A percentile compares a stretch with the other conserved stretches of the same genome.
These are phyloP conservation scores for Alethe castanea DNA, from an alignment of 2,113 vertebrate genomes.

Conservation along the genomic window DNA sequence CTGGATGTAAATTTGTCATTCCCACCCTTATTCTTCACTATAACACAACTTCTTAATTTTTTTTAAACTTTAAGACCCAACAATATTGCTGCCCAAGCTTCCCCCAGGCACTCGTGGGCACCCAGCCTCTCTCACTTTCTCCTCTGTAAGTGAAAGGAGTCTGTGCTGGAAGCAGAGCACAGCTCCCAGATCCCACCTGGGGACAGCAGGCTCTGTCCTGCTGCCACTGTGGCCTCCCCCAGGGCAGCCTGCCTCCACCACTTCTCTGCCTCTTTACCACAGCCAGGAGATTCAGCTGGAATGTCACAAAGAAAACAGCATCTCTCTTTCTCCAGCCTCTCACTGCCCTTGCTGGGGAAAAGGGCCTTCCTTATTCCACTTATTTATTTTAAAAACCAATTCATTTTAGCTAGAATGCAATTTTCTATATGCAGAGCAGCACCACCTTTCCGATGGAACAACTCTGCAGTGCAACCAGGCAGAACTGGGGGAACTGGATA, in stretches of 20 bases:
- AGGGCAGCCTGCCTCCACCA: not conserved
- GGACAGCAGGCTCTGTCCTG: not conserved
- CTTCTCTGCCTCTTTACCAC: not conserved
- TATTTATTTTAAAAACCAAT: not conserved
- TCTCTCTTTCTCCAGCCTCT: not conserved
- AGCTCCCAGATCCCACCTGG: not conserved
- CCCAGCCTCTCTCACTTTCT: not conserved
- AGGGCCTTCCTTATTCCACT: not conserved
- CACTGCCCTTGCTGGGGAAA: not conserved
- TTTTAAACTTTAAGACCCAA: not conserved
- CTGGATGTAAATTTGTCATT: not conserved
- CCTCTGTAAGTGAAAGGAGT: not conserved
- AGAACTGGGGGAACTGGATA: not conserved
- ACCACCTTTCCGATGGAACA: not conserved
- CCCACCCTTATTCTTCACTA: not conserved
- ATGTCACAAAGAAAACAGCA: not conserved
- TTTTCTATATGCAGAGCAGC: not conserved
- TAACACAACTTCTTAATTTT: accelerated
- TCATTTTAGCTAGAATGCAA: not conserved
- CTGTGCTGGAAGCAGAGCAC: not conserved
- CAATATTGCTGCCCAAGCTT: accelerated
- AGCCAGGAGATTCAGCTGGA: not conserved
- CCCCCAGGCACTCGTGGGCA: not conserved
- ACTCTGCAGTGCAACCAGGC: not conserved
- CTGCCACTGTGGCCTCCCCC: not conserved